Evolutionary conservation across 64 coral and sea anemone genomes (phyloP).

Genomic region (Porites lutea): DNA sequence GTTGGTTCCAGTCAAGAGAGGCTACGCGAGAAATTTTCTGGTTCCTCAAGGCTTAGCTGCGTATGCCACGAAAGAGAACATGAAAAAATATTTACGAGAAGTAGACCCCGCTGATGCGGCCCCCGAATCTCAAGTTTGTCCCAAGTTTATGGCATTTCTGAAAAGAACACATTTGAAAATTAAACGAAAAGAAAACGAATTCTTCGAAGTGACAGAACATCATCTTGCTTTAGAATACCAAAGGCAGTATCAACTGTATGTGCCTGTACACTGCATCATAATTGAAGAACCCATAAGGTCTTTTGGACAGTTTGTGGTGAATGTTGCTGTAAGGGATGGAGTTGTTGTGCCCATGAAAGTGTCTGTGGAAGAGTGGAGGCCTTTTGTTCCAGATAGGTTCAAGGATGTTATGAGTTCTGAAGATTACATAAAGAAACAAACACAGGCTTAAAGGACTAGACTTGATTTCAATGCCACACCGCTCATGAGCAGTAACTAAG

Average conservation of each 20-base stretch:
- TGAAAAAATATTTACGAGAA: slow-evolving; percentile 58
- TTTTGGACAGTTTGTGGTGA: slow-evolving; percentile 81
- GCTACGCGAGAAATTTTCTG: slow-evolving; percentile 83
- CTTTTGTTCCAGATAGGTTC: slow-evolving; percentile 54
- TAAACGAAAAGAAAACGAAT: slow-evolving; percentile 69
- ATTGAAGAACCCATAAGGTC: slow-evolving; percentile 72
- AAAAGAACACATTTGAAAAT: slow-evolving; percentile 61
- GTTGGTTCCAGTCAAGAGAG: slow-evolving; percentile 73
- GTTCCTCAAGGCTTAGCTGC: slow-evolving; percentile 82
- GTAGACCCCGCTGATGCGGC: slow-evolving; percentile 47
- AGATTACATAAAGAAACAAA: not conserved
- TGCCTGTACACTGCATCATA: slow-evolving; percentile 79
- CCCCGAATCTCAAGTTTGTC: slow-evolving; percentile 66
- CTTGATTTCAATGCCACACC: no score
- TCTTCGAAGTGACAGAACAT: slow-evolving; percentile 73
- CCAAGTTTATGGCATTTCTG: slow-evolving; percentile 76
- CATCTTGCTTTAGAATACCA: slow-evolving; percentile 82
- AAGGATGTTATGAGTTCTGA: slow-evolving; percentile 39
- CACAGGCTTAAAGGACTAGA: not conserved
- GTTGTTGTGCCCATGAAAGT: slow-evolving; percentile 80
- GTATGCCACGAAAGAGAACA: slow-evolving; percentile 91
- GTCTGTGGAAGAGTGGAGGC: slow-evolving; percentile 71
- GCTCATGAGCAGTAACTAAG: no score
- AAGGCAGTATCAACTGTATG: slow-evolving; percentile 81
- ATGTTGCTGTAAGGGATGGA: slow-evolving; percentile 72